Percentiles rank a stretch among this genome's conserved stretches.
Conservation (phyloP, 2,888 invertebrate species). For the Chrysolina haemoptera region DNA sequence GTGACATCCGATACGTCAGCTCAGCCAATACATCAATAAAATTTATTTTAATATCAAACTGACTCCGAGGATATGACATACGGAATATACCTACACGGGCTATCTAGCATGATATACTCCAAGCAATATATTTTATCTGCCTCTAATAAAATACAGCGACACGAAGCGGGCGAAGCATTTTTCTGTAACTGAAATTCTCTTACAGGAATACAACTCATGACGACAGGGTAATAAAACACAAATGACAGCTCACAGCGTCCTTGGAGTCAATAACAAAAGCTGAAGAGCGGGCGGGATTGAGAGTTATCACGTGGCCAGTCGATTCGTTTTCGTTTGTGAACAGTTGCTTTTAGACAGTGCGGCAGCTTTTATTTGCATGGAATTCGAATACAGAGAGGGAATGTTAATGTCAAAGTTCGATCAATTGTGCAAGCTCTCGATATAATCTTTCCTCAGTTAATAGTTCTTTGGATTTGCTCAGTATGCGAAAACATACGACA, state of each 20-base stretch:
- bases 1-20: not conserved
- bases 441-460: no score
- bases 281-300: slow-evolving; percentile 40
- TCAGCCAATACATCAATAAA: not conserved
- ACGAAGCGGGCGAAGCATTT: slow-evolving; percentile 10
- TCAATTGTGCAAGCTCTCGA: no score
- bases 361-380: not conserved
- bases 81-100: slow-evolving; percentile 33
- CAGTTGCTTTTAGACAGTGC: not conserved
- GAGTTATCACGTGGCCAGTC: slow-evolving; percentile 47
- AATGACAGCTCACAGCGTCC: slow-evolving; percentile 39
- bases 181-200: slow-evolving; percentile 23
- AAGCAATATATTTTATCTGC: slow-evolving; percentile 40
- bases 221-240: slow-evolving; percentile 42
- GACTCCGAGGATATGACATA: slow-evolving; percentile 31
- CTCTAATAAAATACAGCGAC: slow-evolving; percentile 42
- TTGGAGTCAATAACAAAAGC: slow-evolving; percentile 46
- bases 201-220: slow-evolving; percentile 29
- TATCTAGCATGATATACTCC: slow-evolving; percentile 33
- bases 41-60: slow-evolving; percentile 39
- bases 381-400: not conserved
- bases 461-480: no score
- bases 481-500: no score
- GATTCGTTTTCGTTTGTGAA: slow-evolving; percentile 47
- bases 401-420: not conserved